Evolutionary conservation across 2,797 vertebrate genomes (phyloP).

Genomic region (Sebastes reedi): DNA sequence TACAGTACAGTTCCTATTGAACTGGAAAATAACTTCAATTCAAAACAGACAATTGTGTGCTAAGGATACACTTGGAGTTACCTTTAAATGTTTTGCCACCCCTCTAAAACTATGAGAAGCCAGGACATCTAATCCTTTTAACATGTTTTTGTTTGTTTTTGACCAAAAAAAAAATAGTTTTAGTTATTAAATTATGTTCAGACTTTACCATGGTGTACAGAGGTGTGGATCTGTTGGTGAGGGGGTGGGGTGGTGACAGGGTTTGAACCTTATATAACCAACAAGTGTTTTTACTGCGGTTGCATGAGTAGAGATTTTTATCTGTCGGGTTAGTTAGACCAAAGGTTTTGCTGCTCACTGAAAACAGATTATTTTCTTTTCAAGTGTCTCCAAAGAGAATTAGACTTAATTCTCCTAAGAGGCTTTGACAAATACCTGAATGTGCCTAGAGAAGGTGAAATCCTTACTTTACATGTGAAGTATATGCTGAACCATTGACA

Average conservation of each 20-base stretch:
- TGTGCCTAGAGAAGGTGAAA: neutral
- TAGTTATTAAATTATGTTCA: neutral
- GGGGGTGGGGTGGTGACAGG: neutral
- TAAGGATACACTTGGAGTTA: neutral
- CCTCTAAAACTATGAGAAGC: neutral
- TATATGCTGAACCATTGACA: neutral
- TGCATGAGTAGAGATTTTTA: neutral
- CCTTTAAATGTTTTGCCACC: neutral
- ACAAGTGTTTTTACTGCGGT: neutral
- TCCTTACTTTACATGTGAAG: neutral
- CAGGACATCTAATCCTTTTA: too few relatives aligned
- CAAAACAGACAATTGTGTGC: neutral
- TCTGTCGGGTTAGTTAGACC: neutral
- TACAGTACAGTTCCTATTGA: neutral
- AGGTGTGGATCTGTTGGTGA: neutral
- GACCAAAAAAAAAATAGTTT: neutral
- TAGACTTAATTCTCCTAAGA: neutral
- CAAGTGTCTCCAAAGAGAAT: neutral
- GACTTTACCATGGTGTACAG: neutral
- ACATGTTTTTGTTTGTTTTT: neutral
- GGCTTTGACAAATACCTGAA: neutral
- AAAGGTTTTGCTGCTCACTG: neutral
- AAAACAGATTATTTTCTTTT: neutral
- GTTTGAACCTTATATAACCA: neutral
- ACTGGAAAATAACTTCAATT: neutral